Conservation (phyloP, 2,797 vertebrate genomes). For the Prionace glauca region DNA sequence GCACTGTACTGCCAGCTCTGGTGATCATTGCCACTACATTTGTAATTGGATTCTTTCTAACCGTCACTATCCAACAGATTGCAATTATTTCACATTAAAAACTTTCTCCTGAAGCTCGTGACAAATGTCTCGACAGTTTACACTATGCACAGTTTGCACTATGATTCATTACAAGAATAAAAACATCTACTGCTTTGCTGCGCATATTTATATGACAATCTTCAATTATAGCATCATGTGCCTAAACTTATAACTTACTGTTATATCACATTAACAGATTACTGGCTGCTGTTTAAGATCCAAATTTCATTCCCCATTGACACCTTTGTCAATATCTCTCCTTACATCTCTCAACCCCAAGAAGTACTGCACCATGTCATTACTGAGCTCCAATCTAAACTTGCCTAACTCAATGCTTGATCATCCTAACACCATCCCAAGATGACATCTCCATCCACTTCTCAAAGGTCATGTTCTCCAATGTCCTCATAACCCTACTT, state of each 20-base stretch:
- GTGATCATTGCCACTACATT: constrained; percentile 62
- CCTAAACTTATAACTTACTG: not conserved
- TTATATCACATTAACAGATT: not conserved
- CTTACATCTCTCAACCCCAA: not conserved
- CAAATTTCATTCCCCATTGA: not conserved
- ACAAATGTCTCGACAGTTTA: not conserved
- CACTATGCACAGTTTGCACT: not conserved
- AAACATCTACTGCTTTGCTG: not conserved
- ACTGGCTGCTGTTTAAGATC: not conserved
- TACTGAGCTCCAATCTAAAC: not conserved
- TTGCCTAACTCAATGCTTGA: not conserved
- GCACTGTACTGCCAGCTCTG: constrained; percentile 58
- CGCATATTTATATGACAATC: not conserved
- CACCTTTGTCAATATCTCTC: not conserved
- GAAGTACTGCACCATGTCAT: not conserved
- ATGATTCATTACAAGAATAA: not conserved
- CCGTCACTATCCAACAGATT: not conserved
- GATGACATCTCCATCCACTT: not conserved
- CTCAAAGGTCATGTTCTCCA: not conserved
- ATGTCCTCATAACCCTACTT: not conserved
- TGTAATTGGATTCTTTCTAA: constrained; percentile 49
- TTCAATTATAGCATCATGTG: not conserved
- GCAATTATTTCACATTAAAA: not conserved
- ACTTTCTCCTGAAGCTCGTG: not conserved
- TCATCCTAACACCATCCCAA: not conserved